Base-by-base conservation (phyloP, 2,113 vertebrate species). In the Spilogale gracilis region DNA sequence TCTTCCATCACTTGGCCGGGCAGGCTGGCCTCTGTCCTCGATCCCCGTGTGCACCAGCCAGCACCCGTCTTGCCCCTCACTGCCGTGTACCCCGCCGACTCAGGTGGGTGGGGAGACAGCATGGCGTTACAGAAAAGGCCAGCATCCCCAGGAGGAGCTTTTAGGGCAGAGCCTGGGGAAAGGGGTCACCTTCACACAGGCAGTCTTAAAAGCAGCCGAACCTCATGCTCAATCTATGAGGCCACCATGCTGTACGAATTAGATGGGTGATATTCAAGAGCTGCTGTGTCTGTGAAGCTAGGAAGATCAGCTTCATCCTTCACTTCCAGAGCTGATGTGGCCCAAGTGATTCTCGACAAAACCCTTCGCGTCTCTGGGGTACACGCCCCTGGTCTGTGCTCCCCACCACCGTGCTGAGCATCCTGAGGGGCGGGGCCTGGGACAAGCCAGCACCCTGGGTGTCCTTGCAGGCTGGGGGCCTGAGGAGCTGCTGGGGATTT, bases 191-290 rank as follows among this genome's bases (percentile, higher is more conserved):
- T 3, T 56, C 58, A 61, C 38, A 32, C 54, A 2, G 1, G 1
- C 18, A 16, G 76, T 30, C 65, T 54, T 32, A 7, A 56, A 52
- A 82, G 50, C 7, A 14, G n/a, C 71, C 65, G 12, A 13, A 52
- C 18, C 38, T 30, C 79, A 0, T 9, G 9, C 38, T 38, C 38
- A 38, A 10, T 30, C 10, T 11, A 6, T 0, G 1, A 45, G 43
- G 45, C 3, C 13, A 52, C 30, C 27, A 1, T 0, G 0, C 11
- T 5, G 25, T 3, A 3, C 2, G 12, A n/a, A n/a, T 38, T 5
- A 1, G 1, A 23, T 1, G 3, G 9, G 13, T 0, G 25, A 32
- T 0, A 1, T 11, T 21, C 21, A 6, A 2, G n/a, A 74, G 14
- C 61, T 0, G 11, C 27, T 0, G 3, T 0, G 0, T 5, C 61